These are phyloP conservation scores for Malurus melanocephalus DNA, from an alignment of 2,113 vertebrate genomes.

Conservation along the genomic window DNA sequence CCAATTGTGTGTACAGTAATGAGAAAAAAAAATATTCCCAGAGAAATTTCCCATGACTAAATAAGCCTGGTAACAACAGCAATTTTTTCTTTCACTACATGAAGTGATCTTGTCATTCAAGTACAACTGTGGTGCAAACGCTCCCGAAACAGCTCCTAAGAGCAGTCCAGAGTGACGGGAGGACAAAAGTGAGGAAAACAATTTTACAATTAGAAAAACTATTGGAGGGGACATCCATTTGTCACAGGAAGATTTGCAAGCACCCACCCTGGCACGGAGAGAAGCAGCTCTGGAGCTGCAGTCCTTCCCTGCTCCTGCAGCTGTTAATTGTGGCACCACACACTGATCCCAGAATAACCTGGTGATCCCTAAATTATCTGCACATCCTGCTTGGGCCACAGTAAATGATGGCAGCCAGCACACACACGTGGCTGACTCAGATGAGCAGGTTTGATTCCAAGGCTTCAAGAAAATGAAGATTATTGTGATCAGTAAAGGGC, in stretches of 20 bases:
- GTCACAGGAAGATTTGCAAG: neutral
- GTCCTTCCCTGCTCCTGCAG: neutral
- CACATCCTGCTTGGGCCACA: neutral
- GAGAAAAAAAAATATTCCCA: slow-evolving; percentile 43
- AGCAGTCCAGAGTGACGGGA: neutral
- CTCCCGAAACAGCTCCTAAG: neutral
- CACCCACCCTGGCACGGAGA: neutral
- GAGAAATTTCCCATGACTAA: slow-evolving; percentile 20
- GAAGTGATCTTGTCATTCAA: slow-evolving; percentile 15
- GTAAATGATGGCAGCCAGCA: neutral
- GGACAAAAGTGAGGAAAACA: neutral
- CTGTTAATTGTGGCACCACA: neutral
- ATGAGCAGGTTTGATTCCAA: neutral
- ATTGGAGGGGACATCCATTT: neutral
- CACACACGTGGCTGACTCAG: neutral
- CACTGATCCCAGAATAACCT: neutral
- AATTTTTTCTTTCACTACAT: neutral
- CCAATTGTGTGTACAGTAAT: slow-evolving; percentile 9
- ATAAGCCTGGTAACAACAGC: slow-evolving; percentile 3
- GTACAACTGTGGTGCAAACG: neutral
- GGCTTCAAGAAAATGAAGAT: neutral
- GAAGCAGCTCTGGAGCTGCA: neutral
- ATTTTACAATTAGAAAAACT: neutral
- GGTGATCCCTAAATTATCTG: neutral
- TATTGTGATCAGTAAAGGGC: neutral